Conservation (phyloP, 1,140 invertebrate species). For the Neodiprion pinetum region DNA sequence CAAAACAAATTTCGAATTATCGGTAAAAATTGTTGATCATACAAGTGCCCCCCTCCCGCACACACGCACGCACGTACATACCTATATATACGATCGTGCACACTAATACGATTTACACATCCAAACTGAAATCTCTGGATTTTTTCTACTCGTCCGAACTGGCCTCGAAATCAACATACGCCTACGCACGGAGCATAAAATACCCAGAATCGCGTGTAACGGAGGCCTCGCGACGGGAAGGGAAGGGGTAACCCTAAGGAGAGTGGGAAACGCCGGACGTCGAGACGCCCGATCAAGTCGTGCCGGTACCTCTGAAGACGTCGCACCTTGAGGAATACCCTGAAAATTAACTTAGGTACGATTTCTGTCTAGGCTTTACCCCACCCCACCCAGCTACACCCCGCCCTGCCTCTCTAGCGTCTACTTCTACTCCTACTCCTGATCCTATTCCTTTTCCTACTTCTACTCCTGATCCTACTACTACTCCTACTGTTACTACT, state of each 20-base stretch:
- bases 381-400: too few species aligned
- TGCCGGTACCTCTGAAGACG: constrained; percentile 53
- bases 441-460: too few species aligned
- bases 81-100: too few species aligned
- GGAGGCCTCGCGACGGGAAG: constrained; percentile 1
- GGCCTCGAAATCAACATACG: not conserved
- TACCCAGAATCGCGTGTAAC: constrained; percentile 1
- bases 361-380: constrained; percentile 20
- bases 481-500: too few species aligned
- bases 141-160: not conserved
- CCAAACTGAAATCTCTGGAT: too few species aligned
- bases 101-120: too few species aligned
- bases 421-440: too few species aligned
- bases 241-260: constrained; percentile 28
- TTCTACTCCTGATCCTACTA: too few species aligned
- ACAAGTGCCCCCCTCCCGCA: too few species aligned
- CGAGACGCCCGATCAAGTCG: constrained; percentile 48
- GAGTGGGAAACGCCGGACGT: constrained; percentile 30
- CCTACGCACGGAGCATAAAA: not conserved
- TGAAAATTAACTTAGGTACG: constrained; percentile 49
- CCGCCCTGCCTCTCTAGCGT: not conserved
- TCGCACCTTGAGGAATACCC: constrained; percentile 49
- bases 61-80: too few species aligned
- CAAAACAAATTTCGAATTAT: too few species aligned
- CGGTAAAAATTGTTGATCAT: too few species aligned